phyloP scores from a whole-genome alignment of 2,888 invertebrate genomes.

The Adelphocoris suturalis region DNA sequence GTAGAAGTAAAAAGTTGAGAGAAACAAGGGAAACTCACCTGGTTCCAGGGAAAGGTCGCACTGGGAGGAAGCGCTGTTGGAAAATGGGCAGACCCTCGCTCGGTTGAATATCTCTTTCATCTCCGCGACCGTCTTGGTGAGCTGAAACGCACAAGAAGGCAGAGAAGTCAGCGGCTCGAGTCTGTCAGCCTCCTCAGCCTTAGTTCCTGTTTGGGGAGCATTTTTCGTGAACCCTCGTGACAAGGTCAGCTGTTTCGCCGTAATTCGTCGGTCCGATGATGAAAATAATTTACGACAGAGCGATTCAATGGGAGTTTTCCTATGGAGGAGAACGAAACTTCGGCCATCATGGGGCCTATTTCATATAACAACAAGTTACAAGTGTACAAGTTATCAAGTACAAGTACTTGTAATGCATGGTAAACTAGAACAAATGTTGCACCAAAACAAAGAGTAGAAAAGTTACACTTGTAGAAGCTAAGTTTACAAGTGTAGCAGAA shows the following conservation, averaged over 20 bases:
- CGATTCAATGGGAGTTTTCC: too few species aligned
- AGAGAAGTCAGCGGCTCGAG: constrained; percentile 37
- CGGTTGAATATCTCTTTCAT: constrained; percentile 89
- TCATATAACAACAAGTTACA: too few species aligned
- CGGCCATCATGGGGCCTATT: too few species aligned
- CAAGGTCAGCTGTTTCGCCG: constrained; percentile 28
- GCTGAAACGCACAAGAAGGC: constrained; percentile 79
- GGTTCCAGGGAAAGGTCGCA: constrained; percentile 80
- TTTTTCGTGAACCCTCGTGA: constrained; percentile 39
- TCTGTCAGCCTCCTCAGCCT: constrained; percentile 55
- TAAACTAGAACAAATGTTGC: too few species aligned
- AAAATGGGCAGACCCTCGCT: constrained; percentile 86
- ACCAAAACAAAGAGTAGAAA: too few species aligned
- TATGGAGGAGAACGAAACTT: too few species aligned
- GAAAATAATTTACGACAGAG: too few species aligned
- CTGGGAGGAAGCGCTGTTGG: constrained; percentile 78
- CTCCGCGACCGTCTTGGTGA: constrained; percentile 85
- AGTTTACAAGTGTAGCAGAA: too few species aligned
- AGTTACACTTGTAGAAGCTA: too few species aligned
- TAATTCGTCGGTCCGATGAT: background rate
- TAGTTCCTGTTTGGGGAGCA: constrained; percentile 60
- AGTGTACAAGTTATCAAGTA: too few species aligned
- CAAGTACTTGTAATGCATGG: too few species aligned
- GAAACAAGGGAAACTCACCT: constrained; percentile 77
- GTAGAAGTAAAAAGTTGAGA: too few species aligned